A percentile compares a stretch with the other conserved stretches of the same genome.
Evolutionary conservation across 2,888 invertebrate genomes (phyloP).

Genomic region (Crioceris asparagi): DNA sequence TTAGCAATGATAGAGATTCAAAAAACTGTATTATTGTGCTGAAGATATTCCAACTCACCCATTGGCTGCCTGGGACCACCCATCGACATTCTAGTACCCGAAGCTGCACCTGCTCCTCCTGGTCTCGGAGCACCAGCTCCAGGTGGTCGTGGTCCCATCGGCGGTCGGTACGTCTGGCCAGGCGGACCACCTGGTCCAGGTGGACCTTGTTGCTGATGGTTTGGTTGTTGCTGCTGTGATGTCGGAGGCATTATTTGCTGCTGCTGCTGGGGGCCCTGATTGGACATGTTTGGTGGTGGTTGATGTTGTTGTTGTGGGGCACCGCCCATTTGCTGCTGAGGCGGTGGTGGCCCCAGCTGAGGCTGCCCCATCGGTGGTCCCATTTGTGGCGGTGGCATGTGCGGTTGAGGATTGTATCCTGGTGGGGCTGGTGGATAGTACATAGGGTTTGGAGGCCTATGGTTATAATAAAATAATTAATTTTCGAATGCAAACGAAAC

Average conservation of each 20-base stretch:
- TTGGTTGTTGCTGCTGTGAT: slow-evolving; percentile 15
- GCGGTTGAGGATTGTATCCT: slow-evolving; percentile 38
- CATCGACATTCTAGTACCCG: too few relatives aligned
- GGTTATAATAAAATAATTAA: too few relatives aligned
- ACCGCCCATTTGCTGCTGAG: slow-evolving; percentile 21
- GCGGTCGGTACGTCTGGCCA: slow-evolving; percentile 12
- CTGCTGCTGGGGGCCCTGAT: too few relatives aligned
- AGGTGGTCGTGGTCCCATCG: slow-evolving; percentile 14
- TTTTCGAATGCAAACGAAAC: too few relatives aligned
- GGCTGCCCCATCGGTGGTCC: slow-evolving; percentile 32
- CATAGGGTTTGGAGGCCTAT: slow-evolving; percentile 31
- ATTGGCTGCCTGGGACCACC: slow-evolving; percentile 14
- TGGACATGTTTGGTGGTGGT: too few relatives aligned
- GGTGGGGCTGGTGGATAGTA: slow-evolving; percentile 33
- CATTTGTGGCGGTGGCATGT: slow-evolving; percentile 26
- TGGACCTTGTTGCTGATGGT: slow-evolving; percentile 16
- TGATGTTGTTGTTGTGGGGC: slow-evolving; percentile 9
- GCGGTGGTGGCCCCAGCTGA: slow-evolving; percentile 26
- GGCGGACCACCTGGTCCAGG: slow-evolving; percentile 9
- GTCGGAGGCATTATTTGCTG: slow-evolving; percentile 11
- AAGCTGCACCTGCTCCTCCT: slow-evolving; percentile 25
- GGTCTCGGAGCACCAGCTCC: slow-evolving; percentile 13
- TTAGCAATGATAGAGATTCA: too few relatives aligned
- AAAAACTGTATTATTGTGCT: too few relatives aligned
- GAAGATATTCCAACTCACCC: too few relatives aligned